Base-by-base conservation (phyloP, 2,888 invertebrate species). In the Lasioglossum oenotherae region DNA sequence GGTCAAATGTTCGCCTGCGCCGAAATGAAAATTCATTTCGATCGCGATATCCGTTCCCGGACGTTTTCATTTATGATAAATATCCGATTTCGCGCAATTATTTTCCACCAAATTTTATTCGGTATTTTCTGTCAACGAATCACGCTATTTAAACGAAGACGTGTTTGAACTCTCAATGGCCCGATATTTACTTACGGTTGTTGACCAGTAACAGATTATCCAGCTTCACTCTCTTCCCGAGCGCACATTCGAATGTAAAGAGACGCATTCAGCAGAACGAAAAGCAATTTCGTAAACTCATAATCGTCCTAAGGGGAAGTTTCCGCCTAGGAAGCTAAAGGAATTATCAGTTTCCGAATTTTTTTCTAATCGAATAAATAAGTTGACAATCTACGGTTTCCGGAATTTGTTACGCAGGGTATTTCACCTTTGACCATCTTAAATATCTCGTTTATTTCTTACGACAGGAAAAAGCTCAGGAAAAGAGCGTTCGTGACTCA, bases 11-110 rank as follows among this genome's bases (percentile, higher is more conserved):
- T 12, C 38, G 23, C 3, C 23, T 4, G 23, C 67, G 27, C 46
- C 10, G 14, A 67, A 10, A 46, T 31, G 57, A 74, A 80, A 86
- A 82, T 82, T 77, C 74, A 87, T 87, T 84, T 67, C 64, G 38
- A 74, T 72, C 19, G 31, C 80, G 74, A 74, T 71, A 46, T 4
- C 49, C 19, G 72, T 64, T 60, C 64, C 64, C 10, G 31, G 31
- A 72, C 71, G 35, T 69, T 67, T n/a, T 71, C 35, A 60, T 35
- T 64, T 41, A 46, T 60, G 57, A 35, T 60, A 71, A 80, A 81
- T 77, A 83, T 74, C 79, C 74, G 71, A 81, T 77, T 82, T 35
- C 76, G 76, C n/a, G 5, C 72, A 64, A 60, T 57, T 57, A 19
- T 14, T n/a, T 46, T 64, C 10, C 31, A 27, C 2, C 35, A 4